Evolutionary conservation across 1,140 invertebrate genomes (phyloP).

Genomic region (Papilio machaon): DNA sequence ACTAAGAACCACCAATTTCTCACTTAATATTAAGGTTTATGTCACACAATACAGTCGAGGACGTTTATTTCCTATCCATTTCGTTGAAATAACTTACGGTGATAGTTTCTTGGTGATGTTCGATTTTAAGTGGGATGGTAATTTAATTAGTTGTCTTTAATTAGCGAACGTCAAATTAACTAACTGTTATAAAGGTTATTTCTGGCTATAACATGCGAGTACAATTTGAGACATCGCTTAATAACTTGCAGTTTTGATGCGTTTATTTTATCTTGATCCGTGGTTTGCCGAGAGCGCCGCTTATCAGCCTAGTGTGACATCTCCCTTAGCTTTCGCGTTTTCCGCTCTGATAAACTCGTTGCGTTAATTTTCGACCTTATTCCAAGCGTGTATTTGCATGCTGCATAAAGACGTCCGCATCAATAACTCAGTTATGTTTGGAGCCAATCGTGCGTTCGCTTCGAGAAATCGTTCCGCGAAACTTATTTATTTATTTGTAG

Average conservation of each 20-base stretch:
- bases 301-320: conserved; percentile 19
- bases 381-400: conserved; percentile 45
- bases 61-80: neutral
- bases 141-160: too few relatives aligned
- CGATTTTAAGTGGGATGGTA: too few relatives aligned
- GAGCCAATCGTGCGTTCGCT: conserved; percentile 55
- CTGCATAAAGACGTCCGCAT: conserved; percentile 37
- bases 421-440: conserved; percentile 49
- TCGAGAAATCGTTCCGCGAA: conserved; percentile 64
- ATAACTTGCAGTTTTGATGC: neutral
- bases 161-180: neutral
- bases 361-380: conserved; percentile 51
- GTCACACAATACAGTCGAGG: neutral
- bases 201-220: conserved; percentile 4
- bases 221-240: neutral
- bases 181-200: neutral
- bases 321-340: conserved; percentile 46
- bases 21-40: conserved; percentile 57
- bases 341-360: conserved; percentile 36
- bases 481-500: conserved; percentile 52
- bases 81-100: too few relatives aligned
- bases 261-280: neutral
- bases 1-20: conserved; percentile 72
- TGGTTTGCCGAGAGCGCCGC: neutral
- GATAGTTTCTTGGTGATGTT: too few relatives aligned